Evolutionary conservation across 1,140 invertebrate species (phyloP), one percentile per base, ranked within the genome.

Genomic region (Dinoponera quadriceps): DNA sequence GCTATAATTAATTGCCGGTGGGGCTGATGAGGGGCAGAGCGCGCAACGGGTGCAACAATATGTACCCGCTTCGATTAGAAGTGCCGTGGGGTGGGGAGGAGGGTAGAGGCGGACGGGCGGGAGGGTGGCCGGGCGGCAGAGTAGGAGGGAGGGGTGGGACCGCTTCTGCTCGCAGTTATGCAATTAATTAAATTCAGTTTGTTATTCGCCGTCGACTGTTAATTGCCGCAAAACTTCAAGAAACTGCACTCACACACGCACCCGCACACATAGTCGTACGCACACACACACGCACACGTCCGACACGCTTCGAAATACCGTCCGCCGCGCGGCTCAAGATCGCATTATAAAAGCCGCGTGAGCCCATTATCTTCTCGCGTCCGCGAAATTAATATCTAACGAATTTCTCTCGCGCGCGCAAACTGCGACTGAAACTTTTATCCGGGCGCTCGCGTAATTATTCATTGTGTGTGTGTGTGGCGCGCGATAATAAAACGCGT

Each of bases 1-100:
- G 90, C 90, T 86, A 91, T 91, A 91, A 91, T 91, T 91, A 91
- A 91, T 91, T 91, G 88, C 88, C 86, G 86, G 84, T 91, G 90
- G 60, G 57, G 90, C 83, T 90, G 87, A 83, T 88, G 86, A 87
- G 86, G 86, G 86, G 82, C 48, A 87, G 86, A 87, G 77, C 73
- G 77, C 73, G 86, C 27, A 68, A 86, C 83, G 85, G 86, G 85
- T 87, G 86, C 86, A 87, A 87, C 86, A 87, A 87, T 87, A 87
- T 87, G 86, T 87, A 87, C 86, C 86, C 85, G 81, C 72, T 87
- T 87, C 86, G 86, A 87, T 87, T 87, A 62, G 73, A 71, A 85
- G 66, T 75, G 81, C 60, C 14, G 22, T 16, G 55, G 59, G 66
- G 55, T 1, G 29, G 25, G 73, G 49, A 18, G 22, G 16, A 27